phyloP scores from a whole-genome alignment of 2,797 vertebrate genomes.

The Gallinago nigripennis region DNA sequence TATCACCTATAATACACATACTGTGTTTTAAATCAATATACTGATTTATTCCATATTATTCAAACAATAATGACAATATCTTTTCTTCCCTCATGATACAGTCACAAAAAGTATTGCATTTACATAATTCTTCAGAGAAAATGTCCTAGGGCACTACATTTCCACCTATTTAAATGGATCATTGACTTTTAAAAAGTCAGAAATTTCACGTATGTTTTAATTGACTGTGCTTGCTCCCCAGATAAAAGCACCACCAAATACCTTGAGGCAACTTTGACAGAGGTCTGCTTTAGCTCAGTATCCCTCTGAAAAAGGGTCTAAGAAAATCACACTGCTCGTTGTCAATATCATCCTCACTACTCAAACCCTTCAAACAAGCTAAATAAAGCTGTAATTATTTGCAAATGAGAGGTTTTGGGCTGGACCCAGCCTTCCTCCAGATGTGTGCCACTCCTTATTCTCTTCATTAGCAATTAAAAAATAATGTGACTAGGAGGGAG shows the following conservation, averaged over 20 bases:
- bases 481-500: neutral
- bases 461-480: neutral
- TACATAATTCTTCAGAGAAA: neutral
- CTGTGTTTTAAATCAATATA: neutral
- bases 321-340: neutral
- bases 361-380: neutral
- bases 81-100: neutral
- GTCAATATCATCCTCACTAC: neutral
- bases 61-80: neutral
- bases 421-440: neutral
- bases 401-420: neutral
- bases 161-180: neutral
- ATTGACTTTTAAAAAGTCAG: neutral
- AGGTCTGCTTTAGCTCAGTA: neutral
- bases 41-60: neutral
- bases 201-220: neutral
- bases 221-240: neutral
- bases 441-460: neutral
- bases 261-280: neutral
- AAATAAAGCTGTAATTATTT: neutral
- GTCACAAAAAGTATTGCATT: neutral
- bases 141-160: neutral
- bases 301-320: neutral
- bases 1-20: neutral
- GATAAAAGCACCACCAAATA: neutral